Conservation (phyloP, 1,140 invertebrate genomes). For the Rhysida immarginata region DNA sequence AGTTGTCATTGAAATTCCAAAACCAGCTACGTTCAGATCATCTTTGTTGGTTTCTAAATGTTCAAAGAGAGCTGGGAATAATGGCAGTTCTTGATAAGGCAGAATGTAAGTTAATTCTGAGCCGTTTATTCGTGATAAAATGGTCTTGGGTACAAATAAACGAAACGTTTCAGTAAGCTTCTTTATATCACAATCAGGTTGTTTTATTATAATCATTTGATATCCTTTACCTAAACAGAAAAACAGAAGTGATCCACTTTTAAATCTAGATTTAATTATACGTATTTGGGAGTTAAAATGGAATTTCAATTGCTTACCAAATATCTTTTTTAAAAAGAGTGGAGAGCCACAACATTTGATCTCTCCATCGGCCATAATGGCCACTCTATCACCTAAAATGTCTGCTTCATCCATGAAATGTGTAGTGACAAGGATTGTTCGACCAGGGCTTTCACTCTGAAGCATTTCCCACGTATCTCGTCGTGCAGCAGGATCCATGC, state of each 20-base stretch:
- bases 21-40: constrained; percentile 29
- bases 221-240: constrained; percentile 38
- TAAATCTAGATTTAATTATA: background rate
- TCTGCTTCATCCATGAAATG: constrained; percentile 99
- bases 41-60: constrained; percentile 26
- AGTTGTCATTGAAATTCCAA: constrained; percentile 35
- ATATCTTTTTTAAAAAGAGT: constrained; percentile 69
- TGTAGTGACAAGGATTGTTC: constrained; percentile 82
- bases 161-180: constrained; percentile 38
- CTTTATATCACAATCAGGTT: constrained; percentile 35
- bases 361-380: constrained; percentile 69
- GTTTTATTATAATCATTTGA: constrained; percentile 36
- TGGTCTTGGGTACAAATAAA: constrained; percentile 38
- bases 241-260: background rate
- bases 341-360: constrained; percentile 68
- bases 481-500: constrained; percentile 85
- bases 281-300: too few relatives aligned
- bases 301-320: constrained; percentile 43
- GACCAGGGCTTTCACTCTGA: constrained; percentile 34
- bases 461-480: constrained; percentile 77
- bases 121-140: constrained; percentile 35
- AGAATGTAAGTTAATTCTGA: constrained; percentile 32
- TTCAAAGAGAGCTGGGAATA: constrained; percentile 24
- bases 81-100: constrained; percentile 23
- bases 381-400: constrained; percentile 76